These are phyloP conservation scores for Mactra quadrangularis DNA, from an alignment of 1,140 invertebrate genomes.

Conservation along the genomic window DNA sequence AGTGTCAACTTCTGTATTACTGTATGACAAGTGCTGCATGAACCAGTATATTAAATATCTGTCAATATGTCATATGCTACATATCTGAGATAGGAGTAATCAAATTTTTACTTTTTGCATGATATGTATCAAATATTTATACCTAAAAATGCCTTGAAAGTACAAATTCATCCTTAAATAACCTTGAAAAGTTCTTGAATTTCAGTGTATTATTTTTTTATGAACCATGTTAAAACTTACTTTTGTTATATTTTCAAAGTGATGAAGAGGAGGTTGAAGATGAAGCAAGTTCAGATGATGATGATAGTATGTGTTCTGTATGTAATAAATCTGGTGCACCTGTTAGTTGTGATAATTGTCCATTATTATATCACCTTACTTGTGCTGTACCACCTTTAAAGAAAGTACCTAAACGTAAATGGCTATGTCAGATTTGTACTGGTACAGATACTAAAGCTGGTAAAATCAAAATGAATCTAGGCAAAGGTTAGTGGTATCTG, in stretches of 20 bases:
- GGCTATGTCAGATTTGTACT: constrained; percentile 79
- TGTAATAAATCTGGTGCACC: constrained; percentile 85
- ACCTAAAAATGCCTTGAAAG: no score
- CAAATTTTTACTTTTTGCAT: no score
- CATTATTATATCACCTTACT: constrained; percentile 95
- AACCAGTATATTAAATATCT: no score
- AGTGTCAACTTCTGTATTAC: no score
- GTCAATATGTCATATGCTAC: no score
- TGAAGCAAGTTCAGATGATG: constrained; percentile 73
- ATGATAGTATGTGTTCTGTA: constrained; percentile 78
- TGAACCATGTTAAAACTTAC: not conserved
- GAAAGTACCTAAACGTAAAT: constrained; percentile 91
- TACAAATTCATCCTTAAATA: no score
- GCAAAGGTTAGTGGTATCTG: constrained; percentile 65
- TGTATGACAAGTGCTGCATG: no score
- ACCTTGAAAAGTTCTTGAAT: no score
- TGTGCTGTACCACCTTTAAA: constrained; percentile 96
- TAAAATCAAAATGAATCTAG: constrained; percentile 78
- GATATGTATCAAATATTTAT: no score
- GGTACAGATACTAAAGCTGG: constrained; percentile 79
- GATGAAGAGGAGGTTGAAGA: constrained; percentile 71
- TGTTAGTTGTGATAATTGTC: constrained; percentile 97
- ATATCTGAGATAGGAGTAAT: no score
- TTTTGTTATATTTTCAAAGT: constrained; percentile 15
- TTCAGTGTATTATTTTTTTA: no score